Base-by-base conservation (phyloP, 35 echinoderm and acorn worm genomes). In the Nesometra sesokonis region DNA sequence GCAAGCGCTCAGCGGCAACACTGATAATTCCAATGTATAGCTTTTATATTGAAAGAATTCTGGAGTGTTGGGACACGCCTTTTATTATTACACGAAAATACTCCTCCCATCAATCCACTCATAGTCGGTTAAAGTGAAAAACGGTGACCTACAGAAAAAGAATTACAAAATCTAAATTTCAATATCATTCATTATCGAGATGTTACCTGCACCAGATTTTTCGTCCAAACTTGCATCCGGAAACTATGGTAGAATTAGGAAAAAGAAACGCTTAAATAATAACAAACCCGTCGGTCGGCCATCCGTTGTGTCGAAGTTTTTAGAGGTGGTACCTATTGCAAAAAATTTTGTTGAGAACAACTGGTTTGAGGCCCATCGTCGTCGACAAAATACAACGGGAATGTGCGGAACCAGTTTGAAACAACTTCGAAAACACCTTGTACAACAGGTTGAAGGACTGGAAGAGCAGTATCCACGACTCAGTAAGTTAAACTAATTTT, bases 311-410 rank as follows among this genome's bases (percentile, higher is more conserved):
- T 67, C 52, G 1, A 67, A 11, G 21, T 67, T 67, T 67, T 19
- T 19, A 11, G 52, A 27, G 8, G 1, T 67, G 9, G 84, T 90
- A 0, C n/a, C 57, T 13, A 31, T 17, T 35, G 89, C 93, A 78
- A 80, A 35, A 77, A 29, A 82, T 8, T 94, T 90, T 88, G 87
- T 94, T 30, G 79, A 94, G 46, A 83, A 40, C 79, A 94, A 87
- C 43, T 85, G 88, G 0, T 94, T 90, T 35, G 57, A 94, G 77
- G 93, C 88, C 33, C 93, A 94, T 90, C 78, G 85, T 13, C 32
- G 93, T 23, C n/a, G 84, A 35, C 79, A 83, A 19, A 38, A 80
- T 34, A 86, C 78, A 5, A 90, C 81, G 8, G 93, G 88, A 2
- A 46, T 35, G 2, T 94, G 93, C 37, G 92, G 93, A 0, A 82